These are phyloP conservation scores for Eudemis profundana DNA, from an alignment of 2,888 invertebrate genomes.

Conservation along the genomic window DNA sequence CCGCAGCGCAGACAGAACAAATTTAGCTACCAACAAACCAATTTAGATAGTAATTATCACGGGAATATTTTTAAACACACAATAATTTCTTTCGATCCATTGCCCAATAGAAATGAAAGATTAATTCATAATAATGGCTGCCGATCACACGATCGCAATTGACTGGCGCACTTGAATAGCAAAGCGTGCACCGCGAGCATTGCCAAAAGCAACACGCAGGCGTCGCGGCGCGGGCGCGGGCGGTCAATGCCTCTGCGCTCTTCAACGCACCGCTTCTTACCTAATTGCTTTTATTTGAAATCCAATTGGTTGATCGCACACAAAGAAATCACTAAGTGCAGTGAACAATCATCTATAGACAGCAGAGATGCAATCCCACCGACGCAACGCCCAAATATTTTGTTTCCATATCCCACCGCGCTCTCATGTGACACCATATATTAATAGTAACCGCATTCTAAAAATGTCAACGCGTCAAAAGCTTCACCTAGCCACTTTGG, in stretches of 20 bases:
- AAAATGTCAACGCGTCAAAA: no score
- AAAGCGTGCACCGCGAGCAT: constrained; percentile 12
- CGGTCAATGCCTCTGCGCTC: not conserved
- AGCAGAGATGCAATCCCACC: no score
- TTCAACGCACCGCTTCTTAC: not conserved
- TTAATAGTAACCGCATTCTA: no score
- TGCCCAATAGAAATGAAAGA: not conserved
- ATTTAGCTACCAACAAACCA: no score
- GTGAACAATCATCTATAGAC: not conserved
- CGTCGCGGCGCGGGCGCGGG: constrained; percentile 16
- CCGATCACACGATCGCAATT: not conserved
- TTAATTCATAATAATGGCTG: constrained; percentile 1
- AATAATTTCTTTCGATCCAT: not conserved
- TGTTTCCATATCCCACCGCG: no score
- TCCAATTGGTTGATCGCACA: not conserved
- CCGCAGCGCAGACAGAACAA: no score
- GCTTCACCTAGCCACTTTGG: no score
- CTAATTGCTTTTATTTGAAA: constrained; percentile 9
- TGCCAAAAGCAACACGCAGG: constrained; percentile 37
- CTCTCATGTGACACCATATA: no score
- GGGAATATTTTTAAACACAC: not conserved
- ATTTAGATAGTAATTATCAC: no score
- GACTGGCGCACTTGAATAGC: constrained; percentile 12
- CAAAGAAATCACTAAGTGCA: not conserved
- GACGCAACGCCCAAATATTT: no score